Conservation (phyloP, 2,113 vertebrate species). For the Canis aureus region DNA sequence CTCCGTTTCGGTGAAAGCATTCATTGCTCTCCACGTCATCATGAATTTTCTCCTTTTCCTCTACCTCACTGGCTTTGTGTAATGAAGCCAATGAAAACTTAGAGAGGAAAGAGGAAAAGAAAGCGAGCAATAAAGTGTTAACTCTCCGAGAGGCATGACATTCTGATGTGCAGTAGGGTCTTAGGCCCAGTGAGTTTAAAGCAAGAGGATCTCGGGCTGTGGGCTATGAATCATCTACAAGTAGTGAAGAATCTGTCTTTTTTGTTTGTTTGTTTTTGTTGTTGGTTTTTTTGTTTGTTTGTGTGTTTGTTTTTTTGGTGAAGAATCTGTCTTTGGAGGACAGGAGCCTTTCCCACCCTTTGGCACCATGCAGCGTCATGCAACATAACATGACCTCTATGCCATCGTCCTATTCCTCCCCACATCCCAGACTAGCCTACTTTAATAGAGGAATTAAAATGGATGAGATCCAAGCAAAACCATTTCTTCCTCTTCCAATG, state of each 20-base stretch:
- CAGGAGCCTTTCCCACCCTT: neutral
- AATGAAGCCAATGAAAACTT: neutral
- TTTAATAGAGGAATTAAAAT: slow-evolving; percentile 27
- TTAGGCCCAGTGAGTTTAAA: slow-evolving; percentile 22
- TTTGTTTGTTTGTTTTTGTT: too few species aligned
- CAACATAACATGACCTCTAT: neutral
- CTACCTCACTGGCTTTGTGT: neutral
- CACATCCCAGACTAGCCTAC: neutral
- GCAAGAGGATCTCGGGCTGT: neutral
- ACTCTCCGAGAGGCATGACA: neutral
- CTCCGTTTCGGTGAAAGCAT: neutral
- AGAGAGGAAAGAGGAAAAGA: neutral
- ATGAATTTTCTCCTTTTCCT: neutral
- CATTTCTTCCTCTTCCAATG: neutral
- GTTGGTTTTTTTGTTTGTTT: too few species aligned
- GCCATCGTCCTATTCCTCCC: neutral
- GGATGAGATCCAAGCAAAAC: neutral
- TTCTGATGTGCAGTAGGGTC: neutral
- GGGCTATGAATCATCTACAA: neutral
- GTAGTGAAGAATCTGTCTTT: neutral
- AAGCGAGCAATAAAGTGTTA: neutral
- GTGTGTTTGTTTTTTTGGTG: too few species aligned
- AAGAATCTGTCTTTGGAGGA: neutral
- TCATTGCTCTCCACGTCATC: neutral
- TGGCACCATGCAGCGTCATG: neutral